Evolutionary conservation across 2,888 invertebrate genomes (phyloP).

Genomic region (Synergus umbraculus): DNA sequence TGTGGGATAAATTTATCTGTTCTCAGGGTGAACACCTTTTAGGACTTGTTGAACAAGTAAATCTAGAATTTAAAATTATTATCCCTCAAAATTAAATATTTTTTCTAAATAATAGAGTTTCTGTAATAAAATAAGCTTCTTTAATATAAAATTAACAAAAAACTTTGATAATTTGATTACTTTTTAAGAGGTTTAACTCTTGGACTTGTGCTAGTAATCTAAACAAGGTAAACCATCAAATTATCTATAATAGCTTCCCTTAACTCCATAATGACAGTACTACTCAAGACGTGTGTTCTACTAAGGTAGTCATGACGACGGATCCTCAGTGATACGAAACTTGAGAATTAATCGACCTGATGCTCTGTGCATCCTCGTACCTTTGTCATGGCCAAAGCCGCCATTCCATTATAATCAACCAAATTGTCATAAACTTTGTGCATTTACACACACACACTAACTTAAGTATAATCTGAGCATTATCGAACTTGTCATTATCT

Average conservation of each 20-base stretch:
- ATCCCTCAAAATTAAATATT: too few species aligned
- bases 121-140: too few species aligned
- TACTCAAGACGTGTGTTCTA: neutral
- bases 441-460: neutral
- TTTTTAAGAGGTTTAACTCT: too few species aligned
- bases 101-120: too few species aligned
- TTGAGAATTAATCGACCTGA: neutral
- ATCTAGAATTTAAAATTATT: too few species aligned
- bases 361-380: neutral
- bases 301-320: neutral
- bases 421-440: neutral
- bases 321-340: neutral
- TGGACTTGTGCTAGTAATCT: too few species aligned
- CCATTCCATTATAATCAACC: neutral
- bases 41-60: too few species aligned
- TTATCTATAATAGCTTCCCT: slow-evolving; percentile 10
- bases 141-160: too few species aligned
- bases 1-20: too few species aligned
- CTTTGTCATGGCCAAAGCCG: neutral
- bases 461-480: slow-evolving; percentile 58
- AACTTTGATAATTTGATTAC: too few species aligned
- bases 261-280: slow-evolving; percentile 6
- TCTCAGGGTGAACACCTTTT: too few species aligned
- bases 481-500: slow-evolving; percentile 71
- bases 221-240: neutral